phyloP scores from a whole-genome alignment of 1,140 invertebrate genomes.

The Trichoplusia ni region DNA sequence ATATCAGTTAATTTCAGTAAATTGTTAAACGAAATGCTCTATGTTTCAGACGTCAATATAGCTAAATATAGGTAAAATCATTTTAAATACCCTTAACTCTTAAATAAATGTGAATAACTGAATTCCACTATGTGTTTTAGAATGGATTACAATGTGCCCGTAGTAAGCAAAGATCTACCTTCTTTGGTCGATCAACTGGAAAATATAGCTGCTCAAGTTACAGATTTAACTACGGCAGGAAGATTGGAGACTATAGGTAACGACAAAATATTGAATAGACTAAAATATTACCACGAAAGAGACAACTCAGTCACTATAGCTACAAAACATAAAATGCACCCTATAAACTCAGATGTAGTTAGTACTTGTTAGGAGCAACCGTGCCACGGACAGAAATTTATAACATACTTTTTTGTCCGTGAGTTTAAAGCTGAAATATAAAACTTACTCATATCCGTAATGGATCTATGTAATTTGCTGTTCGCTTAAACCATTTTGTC shows the following conservation, averaged over 20 bases:
- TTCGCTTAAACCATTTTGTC: no score
- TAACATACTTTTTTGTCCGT: no score
- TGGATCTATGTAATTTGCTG: no score
- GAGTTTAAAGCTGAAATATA: no score
- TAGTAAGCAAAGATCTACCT: conserved; percentile 86
- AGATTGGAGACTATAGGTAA: conserved; percentile 84
- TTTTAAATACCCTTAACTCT: not conserved
- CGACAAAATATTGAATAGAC: no score
- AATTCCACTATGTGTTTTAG: conserved; percentile 42
- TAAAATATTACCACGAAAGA: no score
- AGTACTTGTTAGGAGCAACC: no score
- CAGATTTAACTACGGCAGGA: conserved; percentile 84
- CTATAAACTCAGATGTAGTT: no score
- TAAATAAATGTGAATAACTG: conserved; percentile 75
- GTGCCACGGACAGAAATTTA: no score
- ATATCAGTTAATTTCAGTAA: conserved; percentile 67
- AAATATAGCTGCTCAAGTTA: conserved; percentile 87
- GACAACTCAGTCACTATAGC: not conserved
- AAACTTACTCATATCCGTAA: no score
- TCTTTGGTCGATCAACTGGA: conserved; percentile 89
- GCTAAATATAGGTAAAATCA: conserved; percentile 83
- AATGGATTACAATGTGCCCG: conserved; percentile 83
- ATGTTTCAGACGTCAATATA: conserved; percentile 85
- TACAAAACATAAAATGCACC: no score
- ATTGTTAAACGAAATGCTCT: conserved; percentile 85